phyloP scores from a whole-genome alignment of 2,797 vertebrate species.

The Channa striata region DNA sequence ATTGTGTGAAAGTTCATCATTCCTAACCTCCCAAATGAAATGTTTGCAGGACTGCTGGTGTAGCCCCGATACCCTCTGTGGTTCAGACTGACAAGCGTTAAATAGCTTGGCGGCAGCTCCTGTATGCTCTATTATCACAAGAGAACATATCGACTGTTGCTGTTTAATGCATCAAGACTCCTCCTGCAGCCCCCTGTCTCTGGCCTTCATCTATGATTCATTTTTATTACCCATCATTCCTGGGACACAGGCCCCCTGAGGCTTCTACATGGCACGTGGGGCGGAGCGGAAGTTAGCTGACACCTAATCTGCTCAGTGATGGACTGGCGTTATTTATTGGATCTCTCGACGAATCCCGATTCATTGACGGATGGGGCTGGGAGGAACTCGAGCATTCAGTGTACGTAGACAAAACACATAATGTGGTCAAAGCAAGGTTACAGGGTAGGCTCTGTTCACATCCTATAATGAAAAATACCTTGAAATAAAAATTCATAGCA shows the following conservation, averaged over 20 bases:
- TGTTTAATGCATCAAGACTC: slow-evolving; percentile 86
- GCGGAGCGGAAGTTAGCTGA: slow-evolving; percentile 82
- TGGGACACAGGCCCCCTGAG: slow-evolving; percentile 78
- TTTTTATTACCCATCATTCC: slow-evolving; percentile 89
- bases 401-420: slow-evolving; percentile 70
- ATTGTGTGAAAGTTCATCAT: slow-evolving; percentile 44
- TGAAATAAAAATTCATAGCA: slow-evolving; percentile 63
- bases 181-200: slow-evolving; percentile 85
- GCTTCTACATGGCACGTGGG: slow-evolving; percentile 77
- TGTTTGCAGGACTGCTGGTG: slow-evolving; percentile 54
- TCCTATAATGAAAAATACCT: slow-evolving; percentile 57
- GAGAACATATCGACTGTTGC: slow-evolving; percentile 86
- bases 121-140: slow-evolving; percentile 87
- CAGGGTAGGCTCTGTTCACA: slow-evolving; percentile 40
- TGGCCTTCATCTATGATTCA: slow-evolving; percentile 88
- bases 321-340: slow-evolving; percentile 79
- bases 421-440: slow-evolving; percentile 65
- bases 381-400: slow-evolving; percentile 62
- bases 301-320: slow-evolving; percentile 83
- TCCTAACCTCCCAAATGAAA: slow-evolving; percentile 53
- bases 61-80: slow-evolving; percentile 58
- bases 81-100: slow-evolving; percentile 84
- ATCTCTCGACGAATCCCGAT: slow-evolving; percentile 73
- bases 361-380: slow-evolving; percentile 52
- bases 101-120: slow-evolving; percentile 81